phyloP scores from a whole-genome alignment of 2,797 vertebrate species.

The Syngnathus acus region DNA sequence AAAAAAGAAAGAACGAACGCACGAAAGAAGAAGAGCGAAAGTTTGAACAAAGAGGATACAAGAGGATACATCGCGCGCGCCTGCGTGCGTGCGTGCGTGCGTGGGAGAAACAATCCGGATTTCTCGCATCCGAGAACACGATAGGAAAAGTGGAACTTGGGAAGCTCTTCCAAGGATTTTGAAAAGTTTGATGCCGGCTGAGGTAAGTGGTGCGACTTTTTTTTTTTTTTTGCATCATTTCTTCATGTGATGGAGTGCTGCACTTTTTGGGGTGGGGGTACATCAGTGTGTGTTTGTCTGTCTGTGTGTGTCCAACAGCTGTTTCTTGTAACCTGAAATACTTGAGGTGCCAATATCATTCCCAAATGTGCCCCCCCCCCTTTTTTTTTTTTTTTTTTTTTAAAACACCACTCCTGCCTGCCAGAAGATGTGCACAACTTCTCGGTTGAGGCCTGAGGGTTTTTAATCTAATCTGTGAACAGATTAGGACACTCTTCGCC shows the following conservation, averaged over 20 bases:
- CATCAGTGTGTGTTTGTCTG: not conserved
- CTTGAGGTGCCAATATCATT: slow-evolving; percentile 69
- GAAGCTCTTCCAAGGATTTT: slow-evolving; percentile 1
- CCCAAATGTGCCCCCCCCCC: slow-evolving; percentile 64
- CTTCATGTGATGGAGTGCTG: not conserved
- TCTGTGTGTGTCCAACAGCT: slow-evolving; percentile 59
- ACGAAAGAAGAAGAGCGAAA: not conserved
- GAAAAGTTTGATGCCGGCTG: slow-evolving; percentile 2
- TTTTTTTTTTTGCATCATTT: not conserved
- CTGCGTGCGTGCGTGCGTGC: not conserved
- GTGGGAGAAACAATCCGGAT: not conserved
- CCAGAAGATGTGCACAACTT: not conserved
- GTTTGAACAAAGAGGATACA: not conserved
- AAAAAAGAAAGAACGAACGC: not conserved
- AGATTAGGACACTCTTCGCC: slow-evolving; percentile 46
- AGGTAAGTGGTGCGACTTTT: not conserved
- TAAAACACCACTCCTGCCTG: slow-evolving; percentile 14
- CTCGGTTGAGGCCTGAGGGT: slow-evolving; percentile 17
- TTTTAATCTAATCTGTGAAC: slow-evolving; percentile 65
- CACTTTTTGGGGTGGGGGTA: not conserved
- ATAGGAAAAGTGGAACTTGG: not conserved
- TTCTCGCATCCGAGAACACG: not conserved
- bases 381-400: slow-evolving; percentile 24
- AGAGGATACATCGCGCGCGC: not conserved
- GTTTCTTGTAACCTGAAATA: slow-evolving; percentile 78